phyloP scores from a whole-genome alignment of 53 echinoderm and acorn worm genomes.

The Henricia sp. region DNA sequence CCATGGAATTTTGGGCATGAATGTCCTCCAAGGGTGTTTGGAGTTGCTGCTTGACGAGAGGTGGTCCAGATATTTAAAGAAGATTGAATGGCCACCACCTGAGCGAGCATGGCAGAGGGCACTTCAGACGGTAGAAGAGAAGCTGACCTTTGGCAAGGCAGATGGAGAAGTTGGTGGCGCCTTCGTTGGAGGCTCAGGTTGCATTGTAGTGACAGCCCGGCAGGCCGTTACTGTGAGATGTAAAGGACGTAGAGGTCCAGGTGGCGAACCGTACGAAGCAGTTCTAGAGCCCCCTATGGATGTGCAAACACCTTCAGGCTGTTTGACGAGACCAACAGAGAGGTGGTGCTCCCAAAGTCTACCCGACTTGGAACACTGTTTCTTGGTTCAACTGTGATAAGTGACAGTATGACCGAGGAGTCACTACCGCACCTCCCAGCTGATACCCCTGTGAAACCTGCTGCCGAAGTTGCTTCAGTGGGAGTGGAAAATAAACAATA shows the following conservation, averaged over 20 bases:
- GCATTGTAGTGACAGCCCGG: slow-evolving; percentile 1
- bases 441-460: no score
- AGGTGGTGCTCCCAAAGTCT: neutral
- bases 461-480: neutral
- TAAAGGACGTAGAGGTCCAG: neutral
- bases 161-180: neutral
- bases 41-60: neutral
- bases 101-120: slow-evolving; percentile 25
- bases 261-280: neutral
- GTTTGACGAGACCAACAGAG: neutral
- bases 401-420: no score
- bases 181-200: neutral
- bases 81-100: slow-evolving; percentile 3
- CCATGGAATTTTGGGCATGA: slow-evolving; percentile 32
- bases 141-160: neutral
- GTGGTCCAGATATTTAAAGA: neutral
- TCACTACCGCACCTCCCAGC: no score
- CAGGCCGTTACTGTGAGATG: neutral
- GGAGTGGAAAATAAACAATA: neutral
- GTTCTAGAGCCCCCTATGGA: slow-evolving; percentile 2
- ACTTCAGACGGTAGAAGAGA: neutral
- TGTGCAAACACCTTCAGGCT: neutral
- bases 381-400: neutral
- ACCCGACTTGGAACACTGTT: neutral
- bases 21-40: slow-evolving; percentile 1